Conservation (phyloP, 2,113 vertebrate genomes). For the Laterallus jamaicensis region DNA sequence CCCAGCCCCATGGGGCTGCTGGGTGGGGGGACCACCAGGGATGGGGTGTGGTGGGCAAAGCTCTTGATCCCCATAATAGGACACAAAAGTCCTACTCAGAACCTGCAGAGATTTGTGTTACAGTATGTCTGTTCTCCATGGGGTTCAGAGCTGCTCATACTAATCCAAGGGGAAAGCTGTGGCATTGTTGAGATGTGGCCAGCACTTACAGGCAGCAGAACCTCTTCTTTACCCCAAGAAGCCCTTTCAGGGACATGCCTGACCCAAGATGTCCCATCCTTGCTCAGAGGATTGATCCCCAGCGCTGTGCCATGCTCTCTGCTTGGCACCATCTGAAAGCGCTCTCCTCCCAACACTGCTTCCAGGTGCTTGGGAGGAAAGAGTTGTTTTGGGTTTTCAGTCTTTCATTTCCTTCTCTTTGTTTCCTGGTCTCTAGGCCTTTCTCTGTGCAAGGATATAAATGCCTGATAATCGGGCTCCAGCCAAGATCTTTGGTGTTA, state of each 20-base stretch:
- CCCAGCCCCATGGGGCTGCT: neutral
- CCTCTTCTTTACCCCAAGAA: neutral
- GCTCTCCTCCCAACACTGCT: neutral
- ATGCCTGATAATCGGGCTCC: neutral
- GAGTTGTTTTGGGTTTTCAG: neutral
- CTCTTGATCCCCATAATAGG: neutral
- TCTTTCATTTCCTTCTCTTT: constrained; percentile 8
- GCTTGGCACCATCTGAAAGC: neutral
- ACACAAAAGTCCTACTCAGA: neutral
- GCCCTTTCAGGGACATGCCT: neutral
- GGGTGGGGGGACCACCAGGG: neutral
- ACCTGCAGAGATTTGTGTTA: neutral
- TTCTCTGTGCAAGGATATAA: neutral
- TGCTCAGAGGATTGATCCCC: neutral
- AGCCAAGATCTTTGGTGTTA: neutral
- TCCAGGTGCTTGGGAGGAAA: neutral
- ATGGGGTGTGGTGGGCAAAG: neutral
- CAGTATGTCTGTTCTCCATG: accelerated
- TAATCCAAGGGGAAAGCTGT: neutral
- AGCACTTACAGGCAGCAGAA: neutral
- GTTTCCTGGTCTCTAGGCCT: neutral
- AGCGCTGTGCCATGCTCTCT: neutral
- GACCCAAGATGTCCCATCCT: neutral
- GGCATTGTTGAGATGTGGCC: neutral
- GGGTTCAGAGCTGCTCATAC: neutral